Evolutionary conservation across 2,888 invertebrate species (phyloP), one percentile per base, ranked within the genome.

Genomic region (Callimorpha dominula): DNA sequence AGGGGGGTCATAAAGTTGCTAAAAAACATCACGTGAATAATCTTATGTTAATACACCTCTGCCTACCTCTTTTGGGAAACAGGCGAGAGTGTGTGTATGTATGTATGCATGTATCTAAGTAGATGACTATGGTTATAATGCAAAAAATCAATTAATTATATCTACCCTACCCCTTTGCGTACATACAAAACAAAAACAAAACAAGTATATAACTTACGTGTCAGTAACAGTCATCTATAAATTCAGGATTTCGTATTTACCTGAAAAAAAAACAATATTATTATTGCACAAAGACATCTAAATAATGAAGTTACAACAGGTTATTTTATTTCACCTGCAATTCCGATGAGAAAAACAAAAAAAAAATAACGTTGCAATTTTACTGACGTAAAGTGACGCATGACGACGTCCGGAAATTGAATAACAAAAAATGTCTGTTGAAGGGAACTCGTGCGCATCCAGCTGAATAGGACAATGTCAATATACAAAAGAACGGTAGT

Each of bases 381-480:
- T 78, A 82, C 80, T 91, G 92, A 93, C 92, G 92, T 86, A 88
- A 91, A 60, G 0, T n/a, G n/a, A n/a, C n/a, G n/a, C n/a, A n/a
- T n/a, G n/a, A 88, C 86, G 76, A 75, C 75, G 77, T 70, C 79
- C 89, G 92, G 91, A 92, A 92, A 89, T 87, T 81, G 75, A 69
- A 71, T 71, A 71, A 80, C 17, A 78, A 87, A 88, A 87, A 79
- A 83, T 76, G 73, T 64, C 78, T 83, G 89, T 89, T 89, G 88
- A 81, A 87, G 88, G 75, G 78, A 78, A 83, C 79, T 91, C 89
- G 78, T 85, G 92, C 87, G 91, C 87, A 92, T 85, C 92, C 85
- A 80, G 83, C 83, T 85, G 82, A 77, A 71, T 71, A 81, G 71
- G 73, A 74, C 71, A 76, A 72, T 72, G 77, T 73, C 77, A 82